Conservation (phyloP, 2,113 vertebrate species). For the Leucosticte australis region DNA sequence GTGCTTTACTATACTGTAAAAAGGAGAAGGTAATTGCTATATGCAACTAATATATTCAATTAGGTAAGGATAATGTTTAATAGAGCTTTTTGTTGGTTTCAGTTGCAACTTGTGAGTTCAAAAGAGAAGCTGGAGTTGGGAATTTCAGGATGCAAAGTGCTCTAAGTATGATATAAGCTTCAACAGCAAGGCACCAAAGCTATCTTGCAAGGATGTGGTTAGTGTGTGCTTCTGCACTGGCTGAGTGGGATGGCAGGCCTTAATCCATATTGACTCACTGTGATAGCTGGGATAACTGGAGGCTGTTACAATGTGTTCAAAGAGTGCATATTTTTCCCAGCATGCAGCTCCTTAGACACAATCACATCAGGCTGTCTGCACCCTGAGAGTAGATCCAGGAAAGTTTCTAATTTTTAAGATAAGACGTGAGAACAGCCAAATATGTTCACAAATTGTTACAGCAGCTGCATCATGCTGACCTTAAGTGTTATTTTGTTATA, state of each 20-base stretch:
- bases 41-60: constrained; percentile 45
- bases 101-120: constrained; percentile 29
- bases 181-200: background rate
- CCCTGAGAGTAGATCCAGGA: background rate
- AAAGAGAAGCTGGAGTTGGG: background rate
- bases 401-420: background rate
- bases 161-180: background rate
- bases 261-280: background rate
- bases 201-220: background rate
- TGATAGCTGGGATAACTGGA: background rate
- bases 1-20: constrained; percentile 61
- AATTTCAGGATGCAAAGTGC: background rate
- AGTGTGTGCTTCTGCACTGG: background rate
- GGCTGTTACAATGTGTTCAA: background rate
- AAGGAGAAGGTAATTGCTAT: constrained; percentile 42
- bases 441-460: background rate
- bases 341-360: background rate
- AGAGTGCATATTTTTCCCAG: background rate
- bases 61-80: constrained; percentile 50
- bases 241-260: background rate
- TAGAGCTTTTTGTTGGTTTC: constrained; percentile 45
- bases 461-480: background rate
- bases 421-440: background rate
- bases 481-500: background rate
- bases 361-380: background rate